Percentiles rank a stretch among this genome's conserved stretches.
Conservation (phyloP, 2,113 vertebrate genomes). For the Oryzias celebensis region DNA sequence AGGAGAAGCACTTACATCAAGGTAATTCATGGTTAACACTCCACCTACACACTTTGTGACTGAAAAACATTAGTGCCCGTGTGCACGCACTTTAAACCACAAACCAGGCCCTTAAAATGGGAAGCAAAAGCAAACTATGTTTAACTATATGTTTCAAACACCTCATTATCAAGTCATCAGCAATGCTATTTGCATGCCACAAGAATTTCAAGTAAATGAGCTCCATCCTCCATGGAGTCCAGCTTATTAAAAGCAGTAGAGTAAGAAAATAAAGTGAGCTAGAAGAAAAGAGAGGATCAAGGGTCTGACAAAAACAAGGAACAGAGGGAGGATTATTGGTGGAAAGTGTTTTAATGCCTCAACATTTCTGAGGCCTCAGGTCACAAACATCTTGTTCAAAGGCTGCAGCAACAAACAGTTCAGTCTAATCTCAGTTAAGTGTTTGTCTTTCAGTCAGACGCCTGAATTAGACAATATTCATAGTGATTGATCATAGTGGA, state of each 20-base stretch:
- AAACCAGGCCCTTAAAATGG: conserved; percentile 44
- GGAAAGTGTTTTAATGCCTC: conserved; percentile 42
- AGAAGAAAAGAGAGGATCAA: conserved; percentile 18
- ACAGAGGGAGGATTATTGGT: conserved; percentile 59
- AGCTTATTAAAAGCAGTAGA: conserved; percentile 47
- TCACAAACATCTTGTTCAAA: too few relatives aligned
- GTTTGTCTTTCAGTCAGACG: too few relatives aligned
- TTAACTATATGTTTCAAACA: conserved; percentile 51
- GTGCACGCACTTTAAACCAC: conserved; percentile 22
- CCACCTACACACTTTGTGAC: conserved; percentile 15
- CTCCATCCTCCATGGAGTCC: conserved; percentile 47
- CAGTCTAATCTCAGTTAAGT: too few relatives aligned
- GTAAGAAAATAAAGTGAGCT: conserved; percentile 27
- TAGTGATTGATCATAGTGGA: too few relatives aligned
- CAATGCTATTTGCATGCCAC: conserved; percentile 43
- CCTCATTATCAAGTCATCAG: conserved; percentile 68
- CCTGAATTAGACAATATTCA: too few relatives aligned
- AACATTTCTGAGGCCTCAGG: too few relatives aligned
- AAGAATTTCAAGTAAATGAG: conserved; percentile 60
- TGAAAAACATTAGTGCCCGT: conserved; percentile 40
- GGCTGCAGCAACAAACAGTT: too few relatives aligned
- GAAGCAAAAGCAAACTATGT: conserved; percentile 30
- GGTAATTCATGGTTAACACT: conserved; percentile 72
- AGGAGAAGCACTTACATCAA: conserved; percentile 96
- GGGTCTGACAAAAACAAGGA: conserved; percentile 62